Evolutionary conservation across 2,113 vertebrate genomes (phyloP).

Genomic region (Aspidoscelis tigris): DNA sequence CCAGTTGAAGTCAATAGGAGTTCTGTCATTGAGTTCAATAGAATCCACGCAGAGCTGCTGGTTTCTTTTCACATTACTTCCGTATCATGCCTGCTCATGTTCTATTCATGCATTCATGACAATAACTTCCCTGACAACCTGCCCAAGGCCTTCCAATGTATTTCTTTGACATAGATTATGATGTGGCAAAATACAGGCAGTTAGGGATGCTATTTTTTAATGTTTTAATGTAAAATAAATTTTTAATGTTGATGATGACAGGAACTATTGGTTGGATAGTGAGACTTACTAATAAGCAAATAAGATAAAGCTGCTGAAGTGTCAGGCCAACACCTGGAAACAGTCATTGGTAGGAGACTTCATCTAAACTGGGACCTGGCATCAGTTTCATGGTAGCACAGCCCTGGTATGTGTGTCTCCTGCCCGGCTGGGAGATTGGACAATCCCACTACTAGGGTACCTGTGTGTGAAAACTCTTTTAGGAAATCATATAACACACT

Average conservation of each 20-base stretch:
- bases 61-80: slow-evolving; percentile 14
- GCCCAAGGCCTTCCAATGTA: neutral
- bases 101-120: too few relatives aligned
- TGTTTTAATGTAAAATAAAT: neutral
- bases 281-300: neutral
- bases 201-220: neutral
- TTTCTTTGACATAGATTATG: neutral
- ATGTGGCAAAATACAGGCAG: neutral
- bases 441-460: too few relatives aligned
- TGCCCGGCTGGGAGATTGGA: too few relatives aligned
- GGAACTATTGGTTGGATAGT: neutral
- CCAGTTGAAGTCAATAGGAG: slow-evolving; percentile 27
- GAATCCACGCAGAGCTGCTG: slow-evolving; percentile 9
- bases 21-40: slow-evolving; percentile 5
- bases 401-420: too few relatives aligned
- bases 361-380: too few relatives aligned
- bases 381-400: too few relatives aligned
- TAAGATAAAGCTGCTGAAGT: neutral
- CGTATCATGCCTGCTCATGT: neutral
- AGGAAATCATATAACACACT: too few relatives aligned
- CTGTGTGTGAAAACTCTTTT: too few relatives aligned
- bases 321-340: neutral
- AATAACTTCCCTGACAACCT: neutral
- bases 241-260: neutral
- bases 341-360: neutral